Evolutionary conservation across 2,797 vertebrate genomes (phyloP), one percentile per base, ranked within the genome.

Genomic region (Trematocara caparti): DNA sequence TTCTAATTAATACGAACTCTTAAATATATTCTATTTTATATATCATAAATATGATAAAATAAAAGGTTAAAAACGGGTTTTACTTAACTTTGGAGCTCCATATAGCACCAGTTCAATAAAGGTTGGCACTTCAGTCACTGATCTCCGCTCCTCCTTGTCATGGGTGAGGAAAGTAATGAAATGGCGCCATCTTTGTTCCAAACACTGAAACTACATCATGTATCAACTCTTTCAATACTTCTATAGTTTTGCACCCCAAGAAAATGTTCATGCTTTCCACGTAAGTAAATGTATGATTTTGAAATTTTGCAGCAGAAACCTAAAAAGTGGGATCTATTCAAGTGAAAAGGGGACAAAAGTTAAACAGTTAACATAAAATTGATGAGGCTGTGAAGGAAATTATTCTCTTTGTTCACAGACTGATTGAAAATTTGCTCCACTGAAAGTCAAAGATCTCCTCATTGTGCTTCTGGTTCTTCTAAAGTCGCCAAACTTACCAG

Each of bases 181-280:
- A 86, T 4, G 6, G 85, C 86, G 83, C 87, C 90, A 91, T 71
- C 90, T 88, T 50, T 47, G 1, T 4, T 47, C 59, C 55, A 71
- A 6, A 45, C 1, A 2, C 7, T 15, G 49, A 11, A 79, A 85
- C 76, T 89, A 45, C 86, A 43, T 66, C 38, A 10, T 43, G 36
- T 43, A 15, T 24, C 10, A 43, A 66, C 4, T 64, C 21, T 53
- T 53, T 27, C 50, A 53, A 27, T 27, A 12, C 24, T 50, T 50
- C 21, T 24, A 51, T 4, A 7, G 7, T 27, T 55, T 57, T 30
- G 27, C 53, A 32, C 27, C 14, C 8, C 5, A 57, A 57, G 53
- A 15, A 57, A 17, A 57, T 57, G 53, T 34, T 57, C 53, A 30
- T 17, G 27, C 14, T 57, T 32, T 57, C 53, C 3, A 55, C 7